Conservation (phyloP, 1,140 invertebrate genomes). For the Zeugodacus cucurbitae region DNA sequence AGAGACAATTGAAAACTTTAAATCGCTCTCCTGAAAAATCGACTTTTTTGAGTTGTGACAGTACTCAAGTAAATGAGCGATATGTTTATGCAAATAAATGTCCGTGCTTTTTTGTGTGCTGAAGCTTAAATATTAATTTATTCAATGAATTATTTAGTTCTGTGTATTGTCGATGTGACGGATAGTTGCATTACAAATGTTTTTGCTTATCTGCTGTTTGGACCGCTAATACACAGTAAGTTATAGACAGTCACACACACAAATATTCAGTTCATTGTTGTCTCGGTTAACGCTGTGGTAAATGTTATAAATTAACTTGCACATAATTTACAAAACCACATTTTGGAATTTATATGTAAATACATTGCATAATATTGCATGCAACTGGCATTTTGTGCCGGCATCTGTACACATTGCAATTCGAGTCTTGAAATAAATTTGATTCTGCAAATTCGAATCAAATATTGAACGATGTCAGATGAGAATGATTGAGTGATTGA, state of each 20-base stretch:
- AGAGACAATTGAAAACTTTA: too few species aligned
- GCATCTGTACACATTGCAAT: not conserved
- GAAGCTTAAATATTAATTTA: too few species aligned
- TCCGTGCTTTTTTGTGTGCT: too few species aligned
- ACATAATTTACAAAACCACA: constrained; percentile 12
- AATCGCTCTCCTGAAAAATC: too few species aligned
- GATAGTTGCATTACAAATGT: not conserved
- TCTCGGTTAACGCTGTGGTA: not conserved
- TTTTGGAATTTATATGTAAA: not conserved
- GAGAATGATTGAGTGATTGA: not conserved
- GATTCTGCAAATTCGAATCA: not conserved
- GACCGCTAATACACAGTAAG: not conserved
- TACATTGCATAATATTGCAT: not conserved
- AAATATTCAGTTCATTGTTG: too few species aligned
- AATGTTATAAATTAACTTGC: constrained; percentile 14
- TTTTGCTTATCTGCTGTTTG: not conserved
- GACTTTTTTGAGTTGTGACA: too few species aligned
- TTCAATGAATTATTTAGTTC: too few species aligned
- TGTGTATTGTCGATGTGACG: too few species aligned
- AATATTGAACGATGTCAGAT: too few species aligned
- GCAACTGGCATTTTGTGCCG: not conserved
- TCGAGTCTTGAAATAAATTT: not conserved
- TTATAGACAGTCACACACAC: not conserved
- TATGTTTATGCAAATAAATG: too few species aligned
- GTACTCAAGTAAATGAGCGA: too few species aligned